Evolutionary conservation across 2,888 invertebrate species (phyloP).

Genomic region (Nowickia ferox): DNA sequence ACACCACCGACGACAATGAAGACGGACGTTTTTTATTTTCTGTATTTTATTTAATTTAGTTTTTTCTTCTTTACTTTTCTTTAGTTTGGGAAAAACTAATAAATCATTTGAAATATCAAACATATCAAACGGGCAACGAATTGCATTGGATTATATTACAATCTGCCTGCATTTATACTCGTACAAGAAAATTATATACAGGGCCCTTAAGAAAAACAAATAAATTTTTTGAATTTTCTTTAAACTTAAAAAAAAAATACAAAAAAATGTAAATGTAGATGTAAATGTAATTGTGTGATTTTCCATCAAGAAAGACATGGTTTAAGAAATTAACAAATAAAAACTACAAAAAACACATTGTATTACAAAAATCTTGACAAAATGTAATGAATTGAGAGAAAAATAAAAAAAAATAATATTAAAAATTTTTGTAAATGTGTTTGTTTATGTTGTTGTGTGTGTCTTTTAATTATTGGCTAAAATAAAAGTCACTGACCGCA

Average conservation of each 20-base stretch:
- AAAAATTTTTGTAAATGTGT: no score
- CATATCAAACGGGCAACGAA: conserved; percentile 25
- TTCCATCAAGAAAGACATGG: background rate
- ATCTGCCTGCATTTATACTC: background rate
- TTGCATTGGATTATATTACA: conserved; percentile 7
- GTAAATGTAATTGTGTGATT: conserved; percentile 30
- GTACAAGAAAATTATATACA: conserved; percentile 6
- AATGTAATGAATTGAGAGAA: background rate
- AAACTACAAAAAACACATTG: background rate
- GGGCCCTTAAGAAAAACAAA: conserved; percentile 5
- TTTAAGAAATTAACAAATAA: conserved; percentile 1
- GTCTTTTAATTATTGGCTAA: conserved; percentile 26
- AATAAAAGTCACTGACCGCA: conserved; percentile 67
- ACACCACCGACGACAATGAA: conserved; percentile 48
- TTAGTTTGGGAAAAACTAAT: conserved; percentile 41
- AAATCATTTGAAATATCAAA: conserved; percentile 53
- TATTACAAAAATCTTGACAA: conserved; percentile 33
- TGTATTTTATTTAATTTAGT: background rate
- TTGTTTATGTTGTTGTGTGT: background rate
- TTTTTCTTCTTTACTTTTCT: background rate
- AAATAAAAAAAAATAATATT: background rate
- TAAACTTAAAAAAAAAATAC: background rate
- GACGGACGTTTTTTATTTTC: conserved; percentile 30
- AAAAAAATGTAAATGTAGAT: background rate
- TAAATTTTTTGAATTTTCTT: background rate